Conservation (phyloP, 2,797 vertebrate genomes). For the Dipus sagitta region DNA sequence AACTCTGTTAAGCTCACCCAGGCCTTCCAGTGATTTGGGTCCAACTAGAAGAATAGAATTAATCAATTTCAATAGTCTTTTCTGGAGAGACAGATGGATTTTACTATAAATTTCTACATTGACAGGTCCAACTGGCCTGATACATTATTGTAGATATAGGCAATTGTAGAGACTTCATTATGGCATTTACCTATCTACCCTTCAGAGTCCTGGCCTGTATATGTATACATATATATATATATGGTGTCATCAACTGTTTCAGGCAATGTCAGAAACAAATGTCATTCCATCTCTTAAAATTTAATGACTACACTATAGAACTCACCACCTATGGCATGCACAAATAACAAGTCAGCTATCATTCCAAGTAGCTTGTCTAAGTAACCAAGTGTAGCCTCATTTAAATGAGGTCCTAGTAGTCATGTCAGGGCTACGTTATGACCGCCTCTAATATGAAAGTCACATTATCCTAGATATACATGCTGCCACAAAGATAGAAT, state of each 20-base stretch:
- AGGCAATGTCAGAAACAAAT: neutral
- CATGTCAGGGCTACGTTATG: neutral
- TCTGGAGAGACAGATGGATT: neutral
- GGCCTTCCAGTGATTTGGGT: neutral
- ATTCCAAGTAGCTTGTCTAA: neutral
- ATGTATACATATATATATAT: too few relatives aligned
- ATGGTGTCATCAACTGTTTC: neutral
- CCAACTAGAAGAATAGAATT: neutral
- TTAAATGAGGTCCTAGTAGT: neutral
- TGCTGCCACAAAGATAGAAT: neutral
- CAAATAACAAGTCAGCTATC: conserved; percentile 9
- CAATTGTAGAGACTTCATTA: neutral
- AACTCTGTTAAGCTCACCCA: neutral
- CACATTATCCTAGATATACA: neutral
- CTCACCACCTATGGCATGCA: neutral
- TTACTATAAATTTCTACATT: neutral
- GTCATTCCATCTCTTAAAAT: neutral
- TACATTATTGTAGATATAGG: neutral
- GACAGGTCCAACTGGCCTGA: neutral
- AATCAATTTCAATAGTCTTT: neutral
- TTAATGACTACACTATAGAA: neutral
- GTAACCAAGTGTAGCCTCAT: neutral
- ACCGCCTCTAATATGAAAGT: neutral
- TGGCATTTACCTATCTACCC: neutral
- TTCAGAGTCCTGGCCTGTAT: neutral